A percentile compares a stretch with the other conserved stretches of the same genome.
phyloP scores from a whole-genome alignment of 2,113 vertebrate genomes.

The Chrysemys picta region DNA sequence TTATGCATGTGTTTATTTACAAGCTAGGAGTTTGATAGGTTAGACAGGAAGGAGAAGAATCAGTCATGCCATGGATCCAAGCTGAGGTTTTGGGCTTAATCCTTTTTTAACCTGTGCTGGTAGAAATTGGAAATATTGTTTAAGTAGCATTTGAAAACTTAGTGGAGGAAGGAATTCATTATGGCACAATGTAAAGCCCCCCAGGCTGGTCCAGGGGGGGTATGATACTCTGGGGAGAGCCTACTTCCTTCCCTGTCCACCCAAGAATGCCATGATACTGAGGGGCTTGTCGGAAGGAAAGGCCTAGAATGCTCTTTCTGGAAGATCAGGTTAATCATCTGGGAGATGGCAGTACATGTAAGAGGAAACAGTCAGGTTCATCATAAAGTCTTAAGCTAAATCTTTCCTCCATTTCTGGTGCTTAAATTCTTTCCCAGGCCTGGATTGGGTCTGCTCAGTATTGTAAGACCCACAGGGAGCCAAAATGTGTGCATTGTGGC shows the following conservation, averaged over 20 bases:
- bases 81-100: slow-evolving; percentile 15
- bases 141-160: slow-evolving; percentile 20
- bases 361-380: background rate
- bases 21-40: background rate
- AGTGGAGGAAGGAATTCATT: slow-evolving; percentile 14
- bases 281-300: background rate
- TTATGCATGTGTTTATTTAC: background rate
- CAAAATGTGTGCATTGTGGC: background rate
- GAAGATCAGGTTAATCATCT: slow-evolving; percentile 7
- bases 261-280: background rate
- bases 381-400: background rate
- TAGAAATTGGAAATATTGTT: background rate
- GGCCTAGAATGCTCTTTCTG: background rate
- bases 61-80: background rate
- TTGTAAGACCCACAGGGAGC: background rate
- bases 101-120: background rate
- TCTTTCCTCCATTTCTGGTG: background rate
- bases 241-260: background rate
- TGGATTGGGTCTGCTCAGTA: background rate
- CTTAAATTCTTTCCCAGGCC: background rate
- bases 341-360: background rate
- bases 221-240: background rate
- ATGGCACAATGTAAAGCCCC: slow-evolving; percentile 6
- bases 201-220: background rate
- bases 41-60: slow-evolving; percentile 8